Percentiles rank a stretch among this genome's conserved stretches.
Conservation (phyloP, 2,797 vertebrate species). For the Chromis chromis region DNA sequence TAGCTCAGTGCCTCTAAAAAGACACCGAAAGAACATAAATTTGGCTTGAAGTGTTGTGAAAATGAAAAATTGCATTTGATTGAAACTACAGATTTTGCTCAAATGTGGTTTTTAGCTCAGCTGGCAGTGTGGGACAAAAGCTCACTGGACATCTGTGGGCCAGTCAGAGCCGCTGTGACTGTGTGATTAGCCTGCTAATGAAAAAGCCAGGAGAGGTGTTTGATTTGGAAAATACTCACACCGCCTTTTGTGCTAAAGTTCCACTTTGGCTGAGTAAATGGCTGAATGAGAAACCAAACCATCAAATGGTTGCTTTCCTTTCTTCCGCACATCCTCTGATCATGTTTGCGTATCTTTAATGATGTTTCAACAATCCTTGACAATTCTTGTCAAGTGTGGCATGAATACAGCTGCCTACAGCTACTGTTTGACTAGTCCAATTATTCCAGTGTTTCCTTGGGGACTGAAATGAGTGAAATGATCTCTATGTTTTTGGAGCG, state of each 20-base stretch:
- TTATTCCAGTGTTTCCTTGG: slow-evolving; percentile 27
- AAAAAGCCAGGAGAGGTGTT: slow-evolving; percentile 65
- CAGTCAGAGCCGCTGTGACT: slow-evolving; percentile 50
- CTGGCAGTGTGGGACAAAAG: slow-evolving; percentile 55
- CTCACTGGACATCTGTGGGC: slow-evolving; percentile 61
- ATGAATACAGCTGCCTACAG: slow-evolving; percentile 10
- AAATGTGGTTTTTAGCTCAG: slow-evolving; percentile 49
- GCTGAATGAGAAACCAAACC: slow-evolving; percentile 21
- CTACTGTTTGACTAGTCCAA: slow-evolving; percentile 45
- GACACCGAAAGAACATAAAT: slow-evolving; percentile 20
- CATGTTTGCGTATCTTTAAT: slow-evolving; percentile 24
- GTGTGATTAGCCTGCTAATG: slow-evolving; percentile 75
- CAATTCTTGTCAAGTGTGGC: slow-evolving; percentile 18
- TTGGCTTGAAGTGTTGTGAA: slow-evolving; percentile 37
- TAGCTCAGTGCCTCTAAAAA: slow-evolving; percentile 34
- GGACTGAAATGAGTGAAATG: slow-evolving; percentile 32
- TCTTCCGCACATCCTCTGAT: background rate
- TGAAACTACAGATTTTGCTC: slow-evolving; percentile 49
- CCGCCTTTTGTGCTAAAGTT: slow-evolving; percentile 33
- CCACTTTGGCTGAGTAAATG: slow-evolving; percentile 21
- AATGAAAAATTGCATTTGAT: slow-evolving; percentile 43
- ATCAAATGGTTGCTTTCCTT: background rate
- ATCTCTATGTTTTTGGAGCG: slow-evolving; percentile 34
- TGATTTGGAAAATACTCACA: slow-evolving; percentile 51
- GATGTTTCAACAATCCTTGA: slow-evolving; percentile 25